These are phyloP conservation scores for Lasioglossum leucozonium DNA, from an alignment of 2,888 invertebrate species.

Conservation along the genomic window DNA sequence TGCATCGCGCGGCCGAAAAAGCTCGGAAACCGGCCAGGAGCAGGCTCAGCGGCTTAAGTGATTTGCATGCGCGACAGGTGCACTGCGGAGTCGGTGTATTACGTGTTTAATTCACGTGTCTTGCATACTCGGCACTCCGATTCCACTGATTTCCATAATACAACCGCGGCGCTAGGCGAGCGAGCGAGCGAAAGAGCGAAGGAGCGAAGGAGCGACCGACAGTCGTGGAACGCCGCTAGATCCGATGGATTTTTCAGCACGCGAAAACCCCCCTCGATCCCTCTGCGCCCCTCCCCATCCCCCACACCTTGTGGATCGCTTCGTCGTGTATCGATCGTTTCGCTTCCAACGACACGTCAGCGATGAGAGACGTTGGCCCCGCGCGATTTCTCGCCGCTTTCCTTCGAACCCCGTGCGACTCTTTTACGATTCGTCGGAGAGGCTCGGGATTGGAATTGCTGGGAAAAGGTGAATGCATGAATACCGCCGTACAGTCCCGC, in stretches of 20 bases:
- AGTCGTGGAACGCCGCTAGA: slow-evolving; percentile 29
- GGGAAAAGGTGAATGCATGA: slow-evolving; percentile 19
- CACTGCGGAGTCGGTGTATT: slow-evolving; percentile 76
- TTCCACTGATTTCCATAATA: slow-evolving; percentile 72
- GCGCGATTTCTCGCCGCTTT: background rate
- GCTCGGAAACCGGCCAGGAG: slow-evolving; percentile 67
- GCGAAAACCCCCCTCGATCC: slow-evolving; percentile 20
- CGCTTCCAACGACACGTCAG: slow-evolving; percentile 21
- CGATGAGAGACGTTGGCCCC: slow-evolving; percentile 19
- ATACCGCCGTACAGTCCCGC: slow-evolving; percentile 2
- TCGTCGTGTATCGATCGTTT: slow-evolving; percentile 26
- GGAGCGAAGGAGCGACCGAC: slow-evolving; percentile 14
- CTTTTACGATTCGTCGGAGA: slow-evolving; percentile 10
- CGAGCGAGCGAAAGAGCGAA: background rate
- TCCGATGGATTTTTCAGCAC: slow-evolving; percentile 60
- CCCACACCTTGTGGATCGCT: slow-evolving; percentile 14
- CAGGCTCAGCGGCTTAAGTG: slow-evolving; percentile 70
- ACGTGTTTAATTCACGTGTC: slow-evolving; percentile 80
- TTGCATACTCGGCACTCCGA: slow-evolving; percentile 75
- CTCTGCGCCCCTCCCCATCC: background rate
- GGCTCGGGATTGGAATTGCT: slow-evolving; percentile 8
- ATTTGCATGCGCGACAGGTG: slow-evolving; percentile 80
- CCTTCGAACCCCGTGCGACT: slow-evolving; percentile 11
- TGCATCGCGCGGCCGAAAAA: slow-evolving; percentile 63
- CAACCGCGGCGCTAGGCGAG: slow-evolving; percentile 37